These are phyloP conservation scores for Pygathrix nemaeus DNA, from an alignment of 2,113 vertebrate species.

Conservation along the genomic window DNA sequence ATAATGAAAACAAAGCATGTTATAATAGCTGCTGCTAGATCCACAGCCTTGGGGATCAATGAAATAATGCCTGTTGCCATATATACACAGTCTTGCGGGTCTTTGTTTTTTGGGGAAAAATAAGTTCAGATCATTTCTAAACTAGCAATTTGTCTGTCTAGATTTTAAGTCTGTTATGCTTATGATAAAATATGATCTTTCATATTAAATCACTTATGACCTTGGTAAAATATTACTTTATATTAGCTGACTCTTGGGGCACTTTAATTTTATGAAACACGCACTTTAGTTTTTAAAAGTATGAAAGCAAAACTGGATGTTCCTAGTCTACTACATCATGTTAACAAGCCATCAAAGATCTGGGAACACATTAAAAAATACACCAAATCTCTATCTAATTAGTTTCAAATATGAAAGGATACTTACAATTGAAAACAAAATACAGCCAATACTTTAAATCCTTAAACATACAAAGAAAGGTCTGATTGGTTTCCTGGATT, in stretches of 20 bases:
- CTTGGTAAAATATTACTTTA: constrained; percentile 73
- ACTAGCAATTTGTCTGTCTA: constrained; percentile 64
- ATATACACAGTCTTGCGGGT: constrained; percentile 66
- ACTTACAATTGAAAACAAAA: constrained; percentile 48
- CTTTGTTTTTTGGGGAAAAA: constrained; percentile 67
- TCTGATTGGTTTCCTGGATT: constrained; percentile 32
- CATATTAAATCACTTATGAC: constrained; percentile 72
- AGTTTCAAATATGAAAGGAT: constrained; percentile 52
- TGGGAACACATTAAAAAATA: constrained; percentile 45
- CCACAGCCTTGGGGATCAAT: constrained; percentile 68
- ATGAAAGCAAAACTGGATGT: constrained; percentile 66
- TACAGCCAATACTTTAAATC: constrained; percentile 26
- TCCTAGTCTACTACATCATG: constrained; percentile 51
- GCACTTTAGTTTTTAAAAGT: constrained; percentile 61
- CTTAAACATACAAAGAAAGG: neutral
- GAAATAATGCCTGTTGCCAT: constrained; percentile 75
- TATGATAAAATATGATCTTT: constrained; percentile 76
- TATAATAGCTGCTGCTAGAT: constrained; percentile 75
- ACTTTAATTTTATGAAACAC: constrained; percentile 74
- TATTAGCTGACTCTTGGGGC: constrained; percentile 68
- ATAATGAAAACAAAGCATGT: constrained; percentile 78
- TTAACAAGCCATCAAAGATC: constrained; percentile 64
- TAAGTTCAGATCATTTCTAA: constrained; percentile 68
- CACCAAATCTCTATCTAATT: constrained; percentile 18
- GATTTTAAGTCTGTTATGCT: constrained; percentile 71